A percentile compares a stretch with the other conserved stretches of the same genome.
Conservation (phyloP, 2,797 vertebrate species). For the Sebastes cheni region DNA sequence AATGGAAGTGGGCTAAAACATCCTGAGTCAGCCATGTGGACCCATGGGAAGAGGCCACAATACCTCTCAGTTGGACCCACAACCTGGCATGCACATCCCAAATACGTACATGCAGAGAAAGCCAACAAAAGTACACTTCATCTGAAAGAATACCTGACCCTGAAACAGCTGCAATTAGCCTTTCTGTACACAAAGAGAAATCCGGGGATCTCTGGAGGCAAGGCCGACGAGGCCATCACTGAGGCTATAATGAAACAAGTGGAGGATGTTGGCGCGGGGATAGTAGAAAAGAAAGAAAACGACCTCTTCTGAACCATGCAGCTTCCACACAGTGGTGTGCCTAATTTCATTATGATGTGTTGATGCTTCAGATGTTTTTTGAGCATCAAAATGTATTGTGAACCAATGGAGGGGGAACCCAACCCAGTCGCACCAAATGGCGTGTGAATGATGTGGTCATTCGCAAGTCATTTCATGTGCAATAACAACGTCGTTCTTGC, state of each 20-base stretch:
- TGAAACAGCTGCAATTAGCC: slow-evolving; percentile 45
- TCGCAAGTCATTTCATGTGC: too few species aligned
- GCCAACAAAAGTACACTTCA: slow-evolving; percentile 21
- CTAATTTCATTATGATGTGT: not conserved
- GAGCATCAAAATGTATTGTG: not conserved
- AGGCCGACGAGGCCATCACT: slow-evolving; percentile 13
- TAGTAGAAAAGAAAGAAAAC: slow-evolving; percentile 24
- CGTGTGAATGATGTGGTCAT: too few species aligned
- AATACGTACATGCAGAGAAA: not conserved
- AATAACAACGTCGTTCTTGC: too few species aligned
- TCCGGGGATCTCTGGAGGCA: not conserved
- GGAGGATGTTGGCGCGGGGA: slow-evolving; percentile 20
- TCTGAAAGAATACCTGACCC: slow-evolving; percentile 14
- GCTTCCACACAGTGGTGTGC: slow-evolving; percentile 10
- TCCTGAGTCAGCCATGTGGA: not conserved
- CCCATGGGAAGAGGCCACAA: slow-evolving; percentile 17
- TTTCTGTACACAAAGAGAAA: slow-evolving; percentile 29
- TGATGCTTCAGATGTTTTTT: not conserved
- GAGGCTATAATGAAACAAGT: slow-evolving; percentile 43
- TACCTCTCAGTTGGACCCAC: not conserved
- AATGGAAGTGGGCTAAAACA: not conserved
- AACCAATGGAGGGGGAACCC: too few species aligned
- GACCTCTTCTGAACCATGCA: slow-evolving; percentile 17
- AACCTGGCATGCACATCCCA: not conserved
- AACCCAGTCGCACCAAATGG: too few species aligned